A percentile compares a stretch with the other conserved stretches of the same genome.
phyloP scores from a whole-genome alignment of 2,113 vertebrate species.

The Aramus guarauna region DNA sequence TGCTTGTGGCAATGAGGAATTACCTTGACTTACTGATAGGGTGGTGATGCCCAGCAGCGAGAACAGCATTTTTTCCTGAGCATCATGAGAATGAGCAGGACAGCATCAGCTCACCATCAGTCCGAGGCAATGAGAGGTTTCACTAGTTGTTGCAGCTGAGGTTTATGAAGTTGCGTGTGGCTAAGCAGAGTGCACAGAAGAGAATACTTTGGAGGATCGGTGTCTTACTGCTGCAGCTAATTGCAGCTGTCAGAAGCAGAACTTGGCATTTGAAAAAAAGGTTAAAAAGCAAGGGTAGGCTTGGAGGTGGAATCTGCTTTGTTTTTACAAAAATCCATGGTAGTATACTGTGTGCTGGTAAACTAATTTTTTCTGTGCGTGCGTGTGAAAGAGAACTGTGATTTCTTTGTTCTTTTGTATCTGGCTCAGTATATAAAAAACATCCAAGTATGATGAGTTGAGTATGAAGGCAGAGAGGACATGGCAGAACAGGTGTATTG shows the following conservation, averaged over 20 bases:
- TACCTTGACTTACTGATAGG: not conserved
- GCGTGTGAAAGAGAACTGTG: not conserved
- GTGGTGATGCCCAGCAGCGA: not conserved
- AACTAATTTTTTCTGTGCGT: not conserved
- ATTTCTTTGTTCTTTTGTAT: not conserved
- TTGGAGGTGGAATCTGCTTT: not conserved
- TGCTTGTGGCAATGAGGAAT: not conserved
- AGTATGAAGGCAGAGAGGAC: not conserved
- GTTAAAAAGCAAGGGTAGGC: not conserved
- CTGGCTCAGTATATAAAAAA: not conserved
- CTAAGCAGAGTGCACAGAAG: not conserved
- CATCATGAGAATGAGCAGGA: rapidly evolving
- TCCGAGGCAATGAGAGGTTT: not conserved
- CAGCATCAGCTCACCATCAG: not conserved
- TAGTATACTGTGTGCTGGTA: not conserved
- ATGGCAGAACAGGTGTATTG: not conserved
- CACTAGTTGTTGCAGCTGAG: not conserved
- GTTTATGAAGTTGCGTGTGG: not conserved
- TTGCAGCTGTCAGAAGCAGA: not conserved
- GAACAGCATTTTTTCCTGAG: not conserved
- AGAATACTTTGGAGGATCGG: not conserved
- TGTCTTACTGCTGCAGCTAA: not conserved
- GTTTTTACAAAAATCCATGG: not conserved
- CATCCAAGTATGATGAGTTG: not conserved
- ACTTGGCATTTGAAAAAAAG: not conserved